Evolutionary conservation across 2,888 invertebrate species (phyloP), one percentile per base, ranked within the genome.

Genomic region (Zonitis immaculata): DNA sequence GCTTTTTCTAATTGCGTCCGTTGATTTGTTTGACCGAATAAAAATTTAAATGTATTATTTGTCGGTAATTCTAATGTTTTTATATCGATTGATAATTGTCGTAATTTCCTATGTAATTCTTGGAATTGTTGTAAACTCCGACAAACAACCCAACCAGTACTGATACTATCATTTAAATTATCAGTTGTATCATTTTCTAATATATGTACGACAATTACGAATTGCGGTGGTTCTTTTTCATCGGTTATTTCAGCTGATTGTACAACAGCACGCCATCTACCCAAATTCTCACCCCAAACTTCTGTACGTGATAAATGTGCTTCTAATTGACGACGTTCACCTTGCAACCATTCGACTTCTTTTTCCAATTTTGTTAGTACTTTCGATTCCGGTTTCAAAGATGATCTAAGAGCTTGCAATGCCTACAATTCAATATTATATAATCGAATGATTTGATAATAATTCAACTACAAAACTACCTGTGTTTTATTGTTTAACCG

Each of bases 251-350:
- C 90, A 6, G 89, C 89, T 68, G 87, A 88, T 71, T 90, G 89
- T 20, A 94, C 88, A 39, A 86, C 84, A 6, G 92, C 92, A 54
- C 88, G 83, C 95, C 95, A 95, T 60, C 83, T 82, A 18, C 94
- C 93, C 61, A 94, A 78, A 73, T 94, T 90, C 63, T 92, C 91
- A 0, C 90, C 89, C 95, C 95, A 95, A 45, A 88, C 84, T 76
- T 93, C 91, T 0, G 94, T 94, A 35, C 93, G 80, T 12, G 86
- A 83, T 48, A 94, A 79, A 75, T 95, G 93, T 0, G 89, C 88
- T 71, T 94, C 92, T 35, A 93, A 75, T 61, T 90, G 84, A 59
- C 88, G 78, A 69, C 88, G 87, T 69, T 93, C 92, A 3, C 86
- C 86, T 58, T 88, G 87, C 47, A 95, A 76, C 77, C 87, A 85